A percentile compares a stretch with the other conserved stretches of the same genome.
phyloP scores from a whole-genome alignment of 2,888 invertebrate species.

The Bruchidius siliquastri region DNA sequence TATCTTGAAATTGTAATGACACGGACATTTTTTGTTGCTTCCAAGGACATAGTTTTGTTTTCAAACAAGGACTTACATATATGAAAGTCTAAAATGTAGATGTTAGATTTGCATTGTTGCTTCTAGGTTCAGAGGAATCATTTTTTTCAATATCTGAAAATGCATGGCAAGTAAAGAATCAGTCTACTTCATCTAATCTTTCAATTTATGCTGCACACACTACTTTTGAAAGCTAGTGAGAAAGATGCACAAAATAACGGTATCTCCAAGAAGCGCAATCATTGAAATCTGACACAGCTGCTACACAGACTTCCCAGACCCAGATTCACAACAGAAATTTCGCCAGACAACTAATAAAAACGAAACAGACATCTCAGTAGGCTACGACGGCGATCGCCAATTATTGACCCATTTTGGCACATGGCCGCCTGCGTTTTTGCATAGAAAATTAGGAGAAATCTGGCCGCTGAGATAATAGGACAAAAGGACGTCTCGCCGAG shows the following conservation, averaged over 20 bases:
- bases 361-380: constrained; percentile 10
- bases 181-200: too few relatives aligned
- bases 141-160: too few relatives aligned
- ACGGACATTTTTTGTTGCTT: too few relatives aligned
- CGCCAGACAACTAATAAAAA: constrained; percentile 10
- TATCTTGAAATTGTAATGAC: too few relatives aligned
- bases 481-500: neutral
- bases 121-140: too few relatives aligned
- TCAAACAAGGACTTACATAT: too few relatives aligned
- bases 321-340: constrained; percentile 12
- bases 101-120: too few relatives aligned
- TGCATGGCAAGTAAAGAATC: too few relatives aligned
- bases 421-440: constrained; percentile 20
- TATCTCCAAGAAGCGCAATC: neutral
- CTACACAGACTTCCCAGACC: neutral
- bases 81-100: too few relatives aligned
- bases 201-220: too few relatives aligned
- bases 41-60: too few relatives aligned
- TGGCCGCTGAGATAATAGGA: neutral
- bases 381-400: constrained; percentile 12
- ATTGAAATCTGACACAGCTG: neutral
- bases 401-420: constrained; percentile 30
- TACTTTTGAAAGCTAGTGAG: neutral
- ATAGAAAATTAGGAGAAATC: constrained; percentile 20
- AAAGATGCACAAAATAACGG: neutral